Conservation (phyloP, 2,888 invertebrate species). For the Drosophila gaucha region DNA sequence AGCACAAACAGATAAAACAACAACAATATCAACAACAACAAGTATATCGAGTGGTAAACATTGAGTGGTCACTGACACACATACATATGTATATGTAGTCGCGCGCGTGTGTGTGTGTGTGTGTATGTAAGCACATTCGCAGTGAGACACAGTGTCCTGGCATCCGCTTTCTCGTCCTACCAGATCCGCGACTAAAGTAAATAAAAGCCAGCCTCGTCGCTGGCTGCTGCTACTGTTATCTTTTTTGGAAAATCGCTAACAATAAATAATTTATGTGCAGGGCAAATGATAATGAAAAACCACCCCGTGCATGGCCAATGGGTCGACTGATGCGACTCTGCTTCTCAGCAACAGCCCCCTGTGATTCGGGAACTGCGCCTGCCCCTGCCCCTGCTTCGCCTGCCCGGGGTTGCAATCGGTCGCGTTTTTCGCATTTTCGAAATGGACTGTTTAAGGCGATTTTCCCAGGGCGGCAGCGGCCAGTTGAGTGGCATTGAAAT, state of each 20-base stretch:
- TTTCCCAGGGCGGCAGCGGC: slow-evolving; percentile 71
- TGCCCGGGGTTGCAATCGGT: slow-evolving; percentile 45
- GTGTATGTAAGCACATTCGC: slow-evolving; percentile 29
- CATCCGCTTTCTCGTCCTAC: slow-evolving; percentile 19
- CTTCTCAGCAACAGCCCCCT: slow-evolving; percentile 28
- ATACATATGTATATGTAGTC: not conserved
- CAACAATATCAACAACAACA: slow-evolving; percentile 17
- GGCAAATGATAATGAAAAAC: slow-evolving; percentile 79
- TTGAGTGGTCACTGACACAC: slow-evolving; percentile 22
- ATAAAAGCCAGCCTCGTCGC: slow-evolving; percentile 53
- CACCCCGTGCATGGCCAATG: slow-evolving; percentile 76
- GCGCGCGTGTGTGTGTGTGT: not conserved
- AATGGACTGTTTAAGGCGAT: slow-evolving; percentile 80
- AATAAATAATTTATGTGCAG: slow-evolving; percentile 81
- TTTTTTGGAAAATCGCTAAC: slow-evolving; percentile 80
- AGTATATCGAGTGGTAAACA: slow-evolving; percentile 50
- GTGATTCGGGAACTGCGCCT: slow-evolving; percentile 19
- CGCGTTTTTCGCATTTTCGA: slow-evolving; percentile 63
- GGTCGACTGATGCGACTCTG: slow-evolving; percentile 53
- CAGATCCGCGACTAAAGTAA: slow-evolving; percentile 71
- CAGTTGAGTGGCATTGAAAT: slow-evolving; percentile 80
- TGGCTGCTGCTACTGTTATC: slow-evolving; percentile 58
- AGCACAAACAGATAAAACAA: slow-evolving; percentile 10
- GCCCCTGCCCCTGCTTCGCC: not conserved
- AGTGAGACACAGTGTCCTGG: slow-evolving; percentile 38